phyloP scores from a whole-genome alignment of 2,113 vertebrate genomes.

The Plestiodon gilberti region DNA sequence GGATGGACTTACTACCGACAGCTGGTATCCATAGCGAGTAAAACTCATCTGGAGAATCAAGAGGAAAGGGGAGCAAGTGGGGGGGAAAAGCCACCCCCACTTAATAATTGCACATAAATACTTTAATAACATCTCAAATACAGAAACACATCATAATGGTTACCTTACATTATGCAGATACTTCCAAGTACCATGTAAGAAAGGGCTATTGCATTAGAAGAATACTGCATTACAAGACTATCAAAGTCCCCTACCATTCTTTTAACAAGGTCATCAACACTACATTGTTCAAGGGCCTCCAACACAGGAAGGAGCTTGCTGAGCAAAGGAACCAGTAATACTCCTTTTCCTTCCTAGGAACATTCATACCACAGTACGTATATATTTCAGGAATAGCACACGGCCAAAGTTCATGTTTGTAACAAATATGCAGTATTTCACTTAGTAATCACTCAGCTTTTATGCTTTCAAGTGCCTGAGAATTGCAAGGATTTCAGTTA shows the following conservation, averaged over 20 bases:
- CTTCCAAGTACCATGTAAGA: conserved; percentile 42
- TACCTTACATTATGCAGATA: conserved; percentile 54
- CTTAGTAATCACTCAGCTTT: conserved; percentile 1
- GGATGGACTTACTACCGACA: background rate
- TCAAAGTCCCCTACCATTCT: conserved; percentile 46
- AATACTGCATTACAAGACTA: conserved; percentile 49
- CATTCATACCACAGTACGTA: background rate
- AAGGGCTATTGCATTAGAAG: conserved; percentile 43
- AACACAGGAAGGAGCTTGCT: conserved; percentile 28
- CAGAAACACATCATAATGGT: conserved; percentile 63
- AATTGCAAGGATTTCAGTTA: background rate
- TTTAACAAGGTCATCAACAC: conserved; percentile 22
- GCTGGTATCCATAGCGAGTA: background rate
- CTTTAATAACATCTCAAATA: conserved; percentile 69
- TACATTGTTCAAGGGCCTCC: conserved; percentile 21
- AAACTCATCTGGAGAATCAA: background rate
- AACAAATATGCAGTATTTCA: background rate
- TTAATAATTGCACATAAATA: conserved; percentile 62
- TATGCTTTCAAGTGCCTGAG: conserved; percentile 22
- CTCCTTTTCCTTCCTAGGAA: background rate
- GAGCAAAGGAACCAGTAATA: background rate
- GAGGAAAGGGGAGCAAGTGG: background rate
- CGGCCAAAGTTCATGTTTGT: background rate
- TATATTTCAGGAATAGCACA: accelerated
- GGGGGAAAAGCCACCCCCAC: background rate